phyloP scores from a whole-genome alignment of 2,797 vertebrate genomes.

The Typhlichthys eigenmanni region DNA sequence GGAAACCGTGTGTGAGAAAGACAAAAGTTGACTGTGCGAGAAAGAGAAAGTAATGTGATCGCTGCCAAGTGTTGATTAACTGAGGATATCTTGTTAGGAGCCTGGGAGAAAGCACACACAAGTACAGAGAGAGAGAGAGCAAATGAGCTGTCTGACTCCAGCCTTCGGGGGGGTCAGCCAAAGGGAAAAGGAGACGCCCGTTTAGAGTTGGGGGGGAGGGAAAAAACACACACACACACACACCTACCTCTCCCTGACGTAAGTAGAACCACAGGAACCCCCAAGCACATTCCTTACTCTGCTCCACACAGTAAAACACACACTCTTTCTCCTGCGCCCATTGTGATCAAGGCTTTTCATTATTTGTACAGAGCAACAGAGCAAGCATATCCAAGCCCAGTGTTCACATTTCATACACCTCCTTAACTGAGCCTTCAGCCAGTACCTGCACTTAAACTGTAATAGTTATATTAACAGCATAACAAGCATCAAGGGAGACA shows the following conservation, averaged over 20 bases:
- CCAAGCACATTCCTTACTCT: constrained; percentile 40
- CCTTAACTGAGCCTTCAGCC: no score
- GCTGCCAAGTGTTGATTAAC: constrained; percentile 53
- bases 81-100: constrained; percentile 46
- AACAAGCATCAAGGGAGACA: no score
- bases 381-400: no score
- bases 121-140: constrained; percentile 7
- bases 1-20: background rate
- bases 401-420: background rate
- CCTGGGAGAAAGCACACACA: constrained; percentile 25
- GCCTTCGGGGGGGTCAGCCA: constrained; percentile 53
- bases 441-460: no score
- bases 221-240: constrained; percentile 7
- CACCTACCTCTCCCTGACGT: constrained; percentile 46
- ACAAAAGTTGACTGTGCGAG: background rate
- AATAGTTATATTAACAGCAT: no score
- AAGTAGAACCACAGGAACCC: constrained; percentile 49
- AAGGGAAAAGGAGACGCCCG: constrained; percentile 55
- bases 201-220: constrained; percentile 43
- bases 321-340: constrained; percentile 7
- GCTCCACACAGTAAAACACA: constrained; percentile 18
- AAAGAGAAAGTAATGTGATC: background rate
- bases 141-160: constrained; percentile 51
- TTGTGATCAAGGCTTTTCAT: constrained; percentile 6
- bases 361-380: background rate